Evolutionary conservation across 2,888 invertebrate genomes (phyloP).

Genomic region (Oasisia sp.): DNA sequence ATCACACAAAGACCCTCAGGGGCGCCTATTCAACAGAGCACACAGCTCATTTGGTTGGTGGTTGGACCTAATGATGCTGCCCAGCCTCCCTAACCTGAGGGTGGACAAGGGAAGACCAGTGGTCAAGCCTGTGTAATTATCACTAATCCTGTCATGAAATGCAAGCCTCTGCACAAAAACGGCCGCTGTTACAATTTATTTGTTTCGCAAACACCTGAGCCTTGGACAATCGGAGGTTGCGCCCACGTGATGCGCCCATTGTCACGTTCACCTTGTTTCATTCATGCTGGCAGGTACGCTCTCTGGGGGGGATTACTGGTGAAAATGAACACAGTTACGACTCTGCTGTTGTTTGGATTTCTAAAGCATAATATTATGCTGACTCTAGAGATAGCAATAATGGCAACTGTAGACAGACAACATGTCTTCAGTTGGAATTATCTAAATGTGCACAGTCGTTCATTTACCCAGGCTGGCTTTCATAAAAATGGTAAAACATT

Average conservation of each 20-base stretch:
- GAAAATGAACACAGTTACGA: background rate
- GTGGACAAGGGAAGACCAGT: background rate
- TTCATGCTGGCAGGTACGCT: background rate
- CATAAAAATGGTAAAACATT: background rate
- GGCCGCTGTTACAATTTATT: background rate
- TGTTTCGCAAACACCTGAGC: background rate
- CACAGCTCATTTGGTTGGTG: background rate
- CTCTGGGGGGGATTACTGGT: background rate
- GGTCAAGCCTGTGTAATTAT: background rate
- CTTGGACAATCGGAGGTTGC: background rate
- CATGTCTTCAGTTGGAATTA: background rate
- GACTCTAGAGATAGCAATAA: background rate
- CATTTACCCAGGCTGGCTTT: background rate
- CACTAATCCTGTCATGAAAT: background rate
- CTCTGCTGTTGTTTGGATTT: background rate
- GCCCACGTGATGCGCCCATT: background rate
- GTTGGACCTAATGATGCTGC: background rate
- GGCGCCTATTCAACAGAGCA: background rate
- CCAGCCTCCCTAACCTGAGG: background rate
- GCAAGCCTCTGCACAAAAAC: background rate
- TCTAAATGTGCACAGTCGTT: background rate
- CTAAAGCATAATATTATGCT: conserved; percentile 7
- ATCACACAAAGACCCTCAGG: background rate
- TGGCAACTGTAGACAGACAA: background rate
- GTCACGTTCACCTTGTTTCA: background rate